Conservation (phyloP, 2,113 vertebrate species). For the Malaclemys terrapin region DNA sequence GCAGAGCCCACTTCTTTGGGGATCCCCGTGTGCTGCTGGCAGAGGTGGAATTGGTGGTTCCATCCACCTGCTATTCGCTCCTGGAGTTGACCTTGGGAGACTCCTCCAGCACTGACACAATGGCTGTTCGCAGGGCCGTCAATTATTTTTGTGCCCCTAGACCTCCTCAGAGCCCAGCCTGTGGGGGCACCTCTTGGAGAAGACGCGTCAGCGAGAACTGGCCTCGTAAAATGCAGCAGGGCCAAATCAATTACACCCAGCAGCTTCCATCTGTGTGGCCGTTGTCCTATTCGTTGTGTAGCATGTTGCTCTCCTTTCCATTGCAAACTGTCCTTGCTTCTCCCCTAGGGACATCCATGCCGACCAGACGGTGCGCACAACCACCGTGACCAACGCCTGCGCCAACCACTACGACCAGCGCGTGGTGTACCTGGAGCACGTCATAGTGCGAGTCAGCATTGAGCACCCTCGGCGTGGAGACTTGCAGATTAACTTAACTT, state of each 20-base stretch:
- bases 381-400: conserved; percentile 82
- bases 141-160: neutral
- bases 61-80: neutral
- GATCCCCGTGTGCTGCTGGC: neutral
- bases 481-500: conserved; percentile 91
- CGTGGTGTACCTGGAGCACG: conserved; percentile 88
- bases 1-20: neutral
- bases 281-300: neutral
- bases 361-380: conserved; percentile 83
- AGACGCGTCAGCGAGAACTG: neutral
- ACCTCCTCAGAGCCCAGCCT: no score
- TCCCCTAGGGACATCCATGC: conserved; percentile 85
- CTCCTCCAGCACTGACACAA: neutral
- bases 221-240: neutral
- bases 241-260: neutral
- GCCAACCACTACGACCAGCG: conserved; percentile 82
- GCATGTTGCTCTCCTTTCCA: neutral
- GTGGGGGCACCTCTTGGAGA: neutral
- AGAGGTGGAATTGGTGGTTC: neutral
- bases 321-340: neutral
- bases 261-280: neutral
- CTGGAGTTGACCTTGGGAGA: neutral
- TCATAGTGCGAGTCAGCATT: conserved; percentile 86
- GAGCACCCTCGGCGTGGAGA: conserved; percentile 90
- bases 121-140: neutral